Percentiles rank a stretch among this genome's conserved stretches.
phyloP scores from a whole-genome alignment of 2,113 vertebrate species.

The Malurus cyaneus region DNA sequence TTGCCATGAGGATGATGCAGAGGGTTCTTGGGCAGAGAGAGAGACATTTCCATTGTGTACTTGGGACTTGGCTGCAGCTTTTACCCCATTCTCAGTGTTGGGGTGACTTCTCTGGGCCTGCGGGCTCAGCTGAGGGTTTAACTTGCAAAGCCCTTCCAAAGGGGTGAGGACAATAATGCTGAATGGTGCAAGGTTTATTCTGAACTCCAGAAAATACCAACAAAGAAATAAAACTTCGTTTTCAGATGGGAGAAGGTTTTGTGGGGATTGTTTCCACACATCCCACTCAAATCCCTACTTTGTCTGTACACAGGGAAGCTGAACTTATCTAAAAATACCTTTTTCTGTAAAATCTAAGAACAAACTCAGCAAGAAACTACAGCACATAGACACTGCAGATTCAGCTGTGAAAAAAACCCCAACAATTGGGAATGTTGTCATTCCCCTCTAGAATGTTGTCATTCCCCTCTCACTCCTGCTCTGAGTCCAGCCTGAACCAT shows the following conservation, averaged over 20 bases:
- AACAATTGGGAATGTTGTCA: neutral
- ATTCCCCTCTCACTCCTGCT: slow-evolving; percentile 9
- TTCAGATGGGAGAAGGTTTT: neutral
- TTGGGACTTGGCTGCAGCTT: neutral
- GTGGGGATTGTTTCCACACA: neutral
- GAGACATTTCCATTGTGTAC: neutral
- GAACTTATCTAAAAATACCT: neutral
- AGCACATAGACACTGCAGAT: neutral
- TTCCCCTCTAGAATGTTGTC: slow-evolving; percentile 11
- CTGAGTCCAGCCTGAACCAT: neutral
- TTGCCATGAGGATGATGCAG: neutral
- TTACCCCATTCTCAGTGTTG: neutral
- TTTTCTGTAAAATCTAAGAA: neutral
- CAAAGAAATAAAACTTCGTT: neutral
- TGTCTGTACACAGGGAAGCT: neutral
- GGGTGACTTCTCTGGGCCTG: neutral
- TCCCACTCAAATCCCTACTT: neutral
- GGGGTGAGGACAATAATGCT: neutral
- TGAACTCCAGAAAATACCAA: neutral
- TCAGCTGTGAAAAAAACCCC: neutral
- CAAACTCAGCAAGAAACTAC: neutral
- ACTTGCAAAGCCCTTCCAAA: neutral
- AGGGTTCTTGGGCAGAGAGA: neutral
- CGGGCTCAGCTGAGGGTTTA: neutral
- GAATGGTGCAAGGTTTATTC: neutral